These are phyloP conservation scores for Omphaloscelis lunosa DNA, from an alignment of 2,888 invertebrate genomes.

Conservation along the genomic window DNA sequence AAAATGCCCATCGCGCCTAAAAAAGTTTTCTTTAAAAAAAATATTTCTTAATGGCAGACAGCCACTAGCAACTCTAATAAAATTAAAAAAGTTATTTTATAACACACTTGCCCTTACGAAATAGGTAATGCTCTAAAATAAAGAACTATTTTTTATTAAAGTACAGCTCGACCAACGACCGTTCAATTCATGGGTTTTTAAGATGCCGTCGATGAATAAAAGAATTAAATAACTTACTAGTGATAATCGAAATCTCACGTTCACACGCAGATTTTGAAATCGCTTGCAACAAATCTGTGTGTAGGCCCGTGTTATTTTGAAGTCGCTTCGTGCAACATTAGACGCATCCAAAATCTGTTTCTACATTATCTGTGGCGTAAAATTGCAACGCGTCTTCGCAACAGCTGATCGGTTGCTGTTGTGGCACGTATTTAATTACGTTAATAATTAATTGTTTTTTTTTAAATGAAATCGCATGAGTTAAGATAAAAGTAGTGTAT, in stretches of 20 bases:
- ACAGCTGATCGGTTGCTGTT: neutral
- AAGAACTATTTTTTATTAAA: no score
- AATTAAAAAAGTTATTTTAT: no score
- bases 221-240: neutral
- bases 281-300: neutral
- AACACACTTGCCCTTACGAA: no score
- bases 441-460: neutral
- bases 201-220: no score
- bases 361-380: neutral
- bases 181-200: no score
- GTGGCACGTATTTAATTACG: neutral
- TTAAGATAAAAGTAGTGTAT: neutral
- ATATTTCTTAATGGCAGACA: no score
- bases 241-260: neutral
- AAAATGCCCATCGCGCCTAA: no score
- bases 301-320: neutral
- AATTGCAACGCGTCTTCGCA: neutral
- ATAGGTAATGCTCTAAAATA: no score
- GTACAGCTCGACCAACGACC: no score
- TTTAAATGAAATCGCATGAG: neutral
- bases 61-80: no score
- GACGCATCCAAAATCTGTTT: neutral
- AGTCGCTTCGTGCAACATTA: neutral
- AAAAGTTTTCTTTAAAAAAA: no score
- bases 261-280: neutral